Evolutionary conservation across 2,797 vertebrate species (phyloP).

Genomic region (Crocidura indochinensis): DNA sequence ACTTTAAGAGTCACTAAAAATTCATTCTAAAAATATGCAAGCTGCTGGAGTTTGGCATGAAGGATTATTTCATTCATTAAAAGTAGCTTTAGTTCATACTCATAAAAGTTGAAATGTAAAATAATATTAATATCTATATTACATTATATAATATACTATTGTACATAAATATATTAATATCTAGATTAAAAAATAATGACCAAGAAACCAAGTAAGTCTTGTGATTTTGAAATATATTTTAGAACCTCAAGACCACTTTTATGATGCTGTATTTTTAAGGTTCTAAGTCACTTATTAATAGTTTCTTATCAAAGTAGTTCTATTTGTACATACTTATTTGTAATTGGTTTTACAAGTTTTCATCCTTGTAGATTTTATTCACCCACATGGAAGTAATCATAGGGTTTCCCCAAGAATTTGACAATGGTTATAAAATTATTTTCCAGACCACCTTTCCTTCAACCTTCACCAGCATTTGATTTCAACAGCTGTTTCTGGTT

Average conservation of each 20-base stretch:
- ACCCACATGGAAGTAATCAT: background rate
- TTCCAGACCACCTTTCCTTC: background rate
- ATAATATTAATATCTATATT: slow-evolving; percentile 59
- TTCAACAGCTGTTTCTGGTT: slow-evolving; percentile 66
- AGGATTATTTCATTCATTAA: slow-evolving; percentile 69
- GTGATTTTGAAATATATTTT: slow-evolving; percentile 40
- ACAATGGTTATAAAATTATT: background rate
- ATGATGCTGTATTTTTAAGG: slow-evolving; percentile 37
- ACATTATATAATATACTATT: no score
- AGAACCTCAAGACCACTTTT: slow-evolving; percentile 48
- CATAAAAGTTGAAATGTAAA: slow-evolving; percentile 67
- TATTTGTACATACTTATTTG: slow-evolving; percentile 57
- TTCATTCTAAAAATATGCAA: slow-evolving; percentile 72
- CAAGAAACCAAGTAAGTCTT: slow-evolving; percentile 14
- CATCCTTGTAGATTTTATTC: slow-evolving; percentile 21
- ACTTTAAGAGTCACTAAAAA: slow-evolving; percentile 76
- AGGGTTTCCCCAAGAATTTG: background rate
- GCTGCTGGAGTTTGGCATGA: slow-evolving; percentile 57
- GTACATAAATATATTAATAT: slow-evolving; percentile 60
- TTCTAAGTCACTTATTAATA: slow-evolving; percentile 66
- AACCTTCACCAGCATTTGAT: slow-evolving; percentile 55
- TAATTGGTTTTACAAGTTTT: background rate
- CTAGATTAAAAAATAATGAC: slow-evolving; percentile 13
- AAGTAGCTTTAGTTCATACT: slow-evolving; percentile 62
- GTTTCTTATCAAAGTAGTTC: slow-evolving; percentile 53